Percentiles rank a stretch among this genome's conserved stretches.
Conservation (phyloP, 2,113 vertebrate genomes). For the Zonotrichia leucophrys region DNA sequence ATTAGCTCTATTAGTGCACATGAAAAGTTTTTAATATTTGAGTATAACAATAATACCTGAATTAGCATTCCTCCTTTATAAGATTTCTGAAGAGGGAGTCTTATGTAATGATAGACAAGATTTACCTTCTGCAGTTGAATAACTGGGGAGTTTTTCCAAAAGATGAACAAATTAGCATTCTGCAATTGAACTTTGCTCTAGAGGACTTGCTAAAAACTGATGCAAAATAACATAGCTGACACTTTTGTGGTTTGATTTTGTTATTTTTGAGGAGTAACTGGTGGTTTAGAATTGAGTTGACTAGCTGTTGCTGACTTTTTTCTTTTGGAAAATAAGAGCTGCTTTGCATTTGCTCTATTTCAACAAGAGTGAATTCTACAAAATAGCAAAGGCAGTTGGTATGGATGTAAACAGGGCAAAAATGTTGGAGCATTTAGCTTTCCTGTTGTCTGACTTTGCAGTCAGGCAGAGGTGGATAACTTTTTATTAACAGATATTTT, state of each 20-base stretch:
- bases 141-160: background rate
- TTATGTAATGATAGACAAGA: background rate
- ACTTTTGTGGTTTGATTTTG: slow-evolving; percentile 12
- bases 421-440: slow-evolving; percentile 49
- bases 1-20: background rate
- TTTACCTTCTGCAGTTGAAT: background rate
- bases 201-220: background rate
- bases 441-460: slow-evolving; percentile 5
- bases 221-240: background rate
- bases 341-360: slow-evolving; percentile 62
- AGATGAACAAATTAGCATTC: background rate
- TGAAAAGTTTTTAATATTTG: background rate
- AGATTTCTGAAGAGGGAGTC: slow-evolving; percentile 5
- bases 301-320: background rate
- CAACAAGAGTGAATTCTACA: slow-evolving; percentile 49
- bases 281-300: slow-evolving; percentile 23
- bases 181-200: background rate
- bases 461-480: slow-evolving; percentile 19
- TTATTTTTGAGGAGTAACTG: slow-evolving; percentile 22
- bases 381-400: slow-evolving; percentile 49
- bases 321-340: slow-evolving; percentile 35
- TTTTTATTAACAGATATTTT: slow-evolving; percentile 18
- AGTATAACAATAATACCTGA: background rate
- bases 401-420: slow-evolving; percentile 43
- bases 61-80: background rate